Base-by-base conservation (phyloP, 2,888 invertebrate genomes). In the Lochmaea capreae region DNA sequence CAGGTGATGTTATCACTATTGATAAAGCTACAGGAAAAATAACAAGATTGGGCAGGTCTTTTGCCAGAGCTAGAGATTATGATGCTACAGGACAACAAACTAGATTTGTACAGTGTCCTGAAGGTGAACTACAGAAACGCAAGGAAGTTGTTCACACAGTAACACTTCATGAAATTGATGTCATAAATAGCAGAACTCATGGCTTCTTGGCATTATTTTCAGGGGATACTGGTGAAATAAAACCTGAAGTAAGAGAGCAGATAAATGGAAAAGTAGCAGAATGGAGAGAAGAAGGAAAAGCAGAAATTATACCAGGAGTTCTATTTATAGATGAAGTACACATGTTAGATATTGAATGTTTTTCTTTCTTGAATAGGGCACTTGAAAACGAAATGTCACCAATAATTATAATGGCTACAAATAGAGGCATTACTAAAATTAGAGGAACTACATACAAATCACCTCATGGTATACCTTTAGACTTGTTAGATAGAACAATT, bases 231-330 rank as follows among this genome's bases (percentile, higher is more conserved):
- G 99, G 99, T 0, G 99, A 99, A 87, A 99, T 99, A 52, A 99
- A 99, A 83, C 91, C 95, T 0, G 99, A 99, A 88, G 97, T 99
- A 0, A 91, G 99, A 1, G 99, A 99, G 83, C 99, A 99, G 87
- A 99, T 99, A 79, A 98, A 99, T 87, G 92, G 94, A 58, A 99
- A 87, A 80, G 87, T 99, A 0, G 94, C 96, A 0, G 99, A 99
- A 86, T 99, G 99, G 99, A 90, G 98, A 26, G 99, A 99, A 86
- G 99, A 99, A 86, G 99, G 99, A 1, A 99, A 99, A 86, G 98
- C 99, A 0, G 98, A 98, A 87, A 97, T 99, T 84, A 97, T 98
- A 49, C 99, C 99, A 0, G 99, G 99, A 0, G 99, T 98, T 2
- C 89, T 99, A 2, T 99, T 99, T 84, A 94, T 99, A 78, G 98